Percentiles rank a stretch among this genome's conserved stretches.
phyloP scores from a whole-genome alignment of 1,140 invertebrate species.

The Triops longicaudatus region DNA sequence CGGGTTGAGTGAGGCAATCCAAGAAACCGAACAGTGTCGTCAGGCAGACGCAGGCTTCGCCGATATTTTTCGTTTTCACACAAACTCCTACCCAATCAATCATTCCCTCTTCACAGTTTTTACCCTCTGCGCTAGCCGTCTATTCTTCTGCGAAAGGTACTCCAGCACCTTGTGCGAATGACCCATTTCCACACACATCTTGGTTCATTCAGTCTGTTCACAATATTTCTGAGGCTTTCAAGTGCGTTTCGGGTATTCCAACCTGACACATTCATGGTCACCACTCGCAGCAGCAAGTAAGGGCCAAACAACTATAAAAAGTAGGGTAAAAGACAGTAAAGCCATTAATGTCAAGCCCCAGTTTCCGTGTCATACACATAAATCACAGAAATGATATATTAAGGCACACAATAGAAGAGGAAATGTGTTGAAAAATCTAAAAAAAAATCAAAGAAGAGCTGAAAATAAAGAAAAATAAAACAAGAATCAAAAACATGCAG shows the following conservation, averaged over 20 bases:
- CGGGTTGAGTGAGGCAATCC: neutral
- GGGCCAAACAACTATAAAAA: neutral
- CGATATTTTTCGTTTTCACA: too few relatives aligned
- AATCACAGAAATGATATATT: neutral
- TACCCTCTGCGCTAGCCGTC: too few relatives aligned
- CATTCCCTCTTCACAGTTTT: too few relatives aligned
- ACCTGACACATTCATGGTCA: neutral
- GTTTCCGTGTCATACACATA: neutral
- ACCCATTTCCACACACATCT: too few relatives aligned
- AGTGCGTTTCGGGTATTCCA: neutral
- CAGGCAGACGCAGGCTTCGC: neutral
- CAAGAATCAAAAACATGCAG: slow-evolving; percentile 1
- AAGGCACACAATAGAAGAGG: neutral
- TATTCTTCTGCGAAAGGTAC: too few relatives aligned
- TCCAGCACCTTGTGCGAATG: too few relatives aligned
- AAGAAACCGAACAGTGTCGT: neutral
- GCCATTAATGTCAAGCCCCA: neutral
- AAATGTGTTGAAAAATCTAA: neutral
- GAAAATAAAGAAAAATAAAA: neutral
- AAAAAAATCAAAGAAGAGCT: neutral
- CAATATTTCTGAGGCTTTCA: neutral
- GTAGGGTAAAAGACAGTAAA: neutral
- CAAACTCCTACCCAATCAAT: too few relatives aligned
- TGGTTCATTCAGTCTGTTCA: neutral
- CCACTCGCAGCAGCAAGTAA: slow-evolving; percentile 3